Evolutionary conservation across 2,797 vertebrate species (phyloP).

Genomic region (Argyrosomus regius): DNA sequence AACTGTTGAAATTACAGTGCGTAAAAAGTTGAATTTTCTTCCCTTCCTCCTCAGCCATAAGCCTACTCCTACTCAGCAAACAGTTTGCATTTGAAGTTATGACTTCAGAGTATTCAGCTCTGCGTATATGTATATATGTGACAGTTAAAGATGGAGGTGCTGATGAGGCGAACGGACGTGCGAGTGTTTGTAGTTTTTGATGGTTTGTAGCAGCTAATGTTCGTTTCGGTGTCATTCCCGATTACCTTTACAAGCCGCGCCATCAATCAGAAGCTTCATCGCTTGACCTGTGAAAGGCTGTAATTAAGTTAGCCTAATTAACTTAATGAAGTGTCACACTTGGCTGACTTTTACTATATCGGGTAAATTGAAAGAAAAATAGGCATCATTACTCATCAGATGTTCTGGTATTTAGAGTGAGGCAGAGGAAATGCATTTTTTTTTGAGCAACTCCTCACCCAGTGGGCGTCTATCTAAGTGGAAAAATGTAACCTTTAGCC

Average conservation of each 20-base stretch:
- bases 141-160: conserved; percentile 18
- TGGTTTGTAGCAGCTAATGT: conserved; percentile 75
- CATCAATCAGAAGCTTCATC: conserved; percentile 90
- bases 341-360: conserved; percentile 86
- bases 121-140: conserved; percentile 10
- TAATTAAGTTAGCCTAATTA: conserved; percentile 95
- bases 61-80: conserved; percentile 55
- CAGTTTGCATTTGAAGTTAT: conserved; percentile 55
- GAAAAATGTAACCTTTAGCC: conserved; percentile 50
- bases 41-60: conserved; percentile 47
- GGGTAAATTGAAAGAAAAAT: conserved; percentile 91
- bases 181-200: conserved; percentile 20
- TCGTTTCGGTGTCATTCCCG: conserved; percentile 82
- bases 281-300: conserved; percentile 89
- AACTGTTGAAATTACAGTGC: conserved; percentile 66
- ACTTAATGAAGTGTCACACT: conserved; percentile 92
- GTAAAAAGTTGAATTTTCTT: conserved; percentile 56
- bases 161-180: conserved; percentile 17
- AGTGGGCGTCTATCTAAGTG: conserved; percentile 21
- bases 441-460: conserved; percentile 11
- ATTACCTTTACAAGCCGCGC: conserved; percentile 88
- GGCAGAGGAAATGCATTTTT: conserved; percentile 27
- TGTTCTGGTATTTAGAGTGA: conserved; percentile 81
- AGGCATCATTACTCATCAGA: conserved; percentile 88
- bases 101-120: conserved; percentile 40